These are phyloP conservation scores for Patella depressa DNA, from an alignment of 2,888 invertebrate species.

Conservation along the genomic window DNA sequence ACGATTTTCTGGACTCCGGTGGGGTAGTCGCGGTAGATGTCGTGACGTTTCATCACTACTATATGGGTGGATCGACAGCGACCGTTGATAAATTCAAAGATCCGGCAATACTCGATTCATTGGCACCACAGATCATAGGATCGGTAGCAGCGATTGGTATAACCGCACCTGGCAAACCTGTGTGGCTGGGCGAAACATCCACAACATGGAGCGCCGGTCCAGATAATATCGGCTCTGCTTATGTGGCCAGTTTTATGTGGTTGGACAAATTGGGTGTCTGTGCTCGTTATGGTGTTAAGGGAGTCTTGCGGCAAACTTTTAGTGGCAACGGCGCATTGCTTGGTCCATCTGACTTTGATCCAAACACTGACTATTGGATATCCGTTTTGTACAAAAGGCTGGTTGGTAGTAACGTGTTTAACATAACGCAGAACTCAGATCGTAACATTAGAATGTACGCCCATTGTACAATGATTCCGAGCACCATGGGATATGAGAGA, in stretches of 20 bases:
- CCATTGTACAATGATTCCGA: slow-evolving; percentile 76
- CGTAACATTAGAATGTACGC: slow-evolving; percentile 78
- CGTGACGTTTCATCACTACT: slow-evolving; percentile 35
- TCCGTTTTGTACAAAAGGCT: slow-evolving; percentile 83
- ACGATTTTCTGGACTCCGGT: slow-evolving; percentile 48
- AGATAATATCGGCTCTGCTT: too few species aligned
- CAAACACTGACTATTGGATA: slow-evolving; percentile 79
- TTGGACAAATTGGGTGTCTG: too few species aligned
- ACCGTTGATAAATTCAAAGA: too few species aligned
- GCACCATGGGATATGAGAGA: slow-evolving; percentile 15
- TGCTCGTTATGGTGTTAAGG: too few species aligned
- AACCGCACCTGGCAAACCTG: too few species aligned
- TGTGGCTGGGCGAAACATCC: too few species aligned
- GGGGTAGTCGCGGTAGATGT: slow-evolving; percentile 44
- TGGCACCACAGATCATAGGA: too few species aligned
- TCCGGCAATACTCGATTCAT: too few species aligned
- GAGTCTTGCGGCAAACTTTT: background rate
- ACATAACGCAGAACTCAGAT: slow-evolving; percentile 22
- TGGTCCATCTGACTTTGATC: slow-evolving; percentile 20
- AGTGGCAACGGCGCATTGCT: slow-evolving; percentile 27
- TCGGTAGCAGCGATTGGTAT: too few species aligned
- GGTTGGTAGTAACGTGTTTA: slow-evolving; percentile 80
- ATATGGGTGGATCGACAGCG: too few species aligned
- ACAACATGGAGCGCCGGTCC: too few species aligned
- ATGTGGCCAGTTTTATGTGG: too few species aligned